Evolutionary conservation across 2,113 vertebrate genomes (phyloP), one percentile per base, ranked within the genome.

Genomic region (Camelus dromedarius): DNA sequence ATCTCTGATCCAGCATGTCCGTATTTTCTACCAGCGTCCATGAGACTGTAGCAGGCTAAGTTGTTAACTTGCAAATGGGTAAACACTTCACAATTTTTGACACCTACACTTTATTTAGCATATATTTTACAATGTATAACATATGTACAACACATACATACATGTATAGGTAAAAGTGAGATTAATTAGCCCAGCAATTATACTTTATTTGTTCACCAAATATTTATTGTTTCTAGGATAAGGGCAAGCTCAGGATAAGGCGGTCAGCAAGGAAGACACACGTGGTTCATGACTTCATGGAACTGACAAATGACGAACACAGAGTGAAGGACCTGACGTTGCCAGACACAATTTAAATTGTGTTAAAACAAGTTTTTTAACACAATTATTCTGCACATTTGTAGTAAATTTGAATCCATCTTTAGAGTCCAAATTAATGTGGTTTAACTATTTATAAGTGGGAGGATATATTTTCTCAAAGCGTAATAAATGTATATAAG

Each of bases 271-370:
- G 58, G 32, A 0, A 83, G 18, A 67, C 9, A 79, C 2, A 70
- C 42, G 32, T 8, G 56, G n/a, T 91, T 87, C 18, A 46, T 85
- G 19, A 85, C 66, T 85, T 97, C 19, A 77, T 9, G 30, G 46
- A 89, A 94, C 42, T 95, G 72, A 92, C 4, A 92, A 89, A 62
- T 18, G 86, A 64, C 7, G 52, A 85, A 70, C 86, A 85, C 38
- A 35, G 35, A 82, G 67, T 83, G 35, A 83, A 81, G 20, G 52
- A 89, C 11, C 3, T 85, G 56, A 42, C 13, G 11, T 28, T 91
- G 35, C 62, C 16, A 93, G 28, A 81, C 93, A 60, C 48, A 16
- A 84, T 81, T 89, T 89, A 24, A 92, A 83, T 20, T 70, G 1
- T 85, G 5, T 60, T 12, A 86, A 56, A 52, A 88, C 85, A 73